Base-by-base conservation (phyloP, 2,888 invertebrate genomes). In the Epirrhoe tristata region DNA sequence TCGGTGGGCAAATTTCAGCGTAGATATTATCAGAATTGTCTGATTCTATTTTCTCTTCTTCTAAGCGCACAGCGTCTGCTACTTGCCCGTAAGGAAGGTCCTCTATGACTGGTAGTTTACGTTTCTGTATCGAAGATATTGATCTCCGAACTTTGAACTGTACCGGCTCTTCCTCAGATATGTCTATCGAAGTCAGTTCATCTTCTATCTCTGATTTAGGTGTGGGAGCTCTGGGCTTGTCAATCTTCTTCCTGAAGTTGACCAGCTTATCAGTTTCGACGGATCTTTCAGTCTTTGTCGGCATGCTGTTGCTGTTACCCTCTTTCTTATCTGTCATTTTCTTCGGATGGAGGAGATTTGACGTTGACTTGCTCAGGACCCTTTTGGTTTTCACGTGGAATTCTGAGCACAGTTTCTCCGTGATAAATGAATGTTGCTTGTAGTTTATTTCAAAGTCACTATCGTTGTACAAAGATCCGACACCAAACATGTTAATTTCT, bases 21-120 rank as follows among this genome's bases (percentile, higher is more conserved):
- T 96, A 96, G 76, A 96, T 96, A 76, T 96, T 96, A 77, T 96
- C 96, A 39, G 91, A 91, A 3, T 89, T 81, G 70, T 93, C 93
- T 0, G 90, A 88, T 71, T 92, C 91, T 43, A 86, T 75, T 62
- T 82, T 88, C 78, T 95, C 93, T 73, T 90, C 89, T 75, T 90
- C 91, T 5, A 87, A 77, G 55, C 87, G 82, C 6, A 96, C 93
- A 8, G 96, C 96, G 72, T 96, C 96, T 6, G 95, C 95, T 5
- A 96, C 96, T 86, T 95, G 95, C 8, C 96, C 95, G 72, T 96
- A 96, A 1, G 96, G 96, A 36, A 96, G 83, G 81, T 96, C 96
- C 83, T 96, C 96, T 58, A 94, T 94, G 5, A 94, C 93, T 6
- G 94, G 93, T 31, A 94, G 81, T 71, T 93, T 94, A 50, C 94